Percentiles rank a stretch among this genome's conserved stretches.
These are phyloP conservation scores for Dendrolimus punctatus DNA, from an alignment of 1,140 invertebrate genomes.

Conservation along the genomic window DNA sequence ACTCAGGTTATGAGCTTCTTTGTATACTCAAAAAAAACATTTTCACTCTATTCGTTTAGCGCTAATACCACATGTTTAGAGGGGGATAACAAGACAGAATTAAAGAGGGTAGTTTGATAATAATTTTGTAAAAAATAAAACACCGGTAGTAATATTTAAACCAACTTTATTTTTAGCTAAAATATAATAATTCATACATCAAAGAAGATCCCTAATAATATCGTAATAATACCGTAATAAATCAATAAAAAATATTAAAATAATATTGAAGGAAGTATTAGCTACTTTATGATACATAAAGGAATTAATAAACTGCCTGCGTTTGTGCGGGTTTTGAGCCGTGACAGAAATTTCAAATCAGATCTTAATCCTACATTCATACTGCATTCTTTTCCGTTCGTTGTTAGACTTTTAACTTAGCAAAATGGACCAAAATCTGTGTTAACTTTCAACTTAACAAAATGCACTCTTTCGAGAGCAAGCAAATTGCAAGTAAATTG, in stretches of 20 bases:
- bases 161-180: constrained; percentile 72
- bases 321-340: constrained; percentile 38
- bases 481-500: too few species aligned
- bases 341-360: not conserved
- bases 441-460: too few species aligned
- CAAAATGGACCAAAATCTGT: too few species aligned
- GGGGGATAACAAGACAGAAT: not conserved
- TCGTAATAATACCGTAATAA: constrained; percentile 56
- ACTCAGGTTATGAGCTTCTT: too few species aligned
- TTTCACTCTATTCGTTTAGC: too few species aligned
- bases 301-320: constrained; percentile 21
- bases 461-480: too few species aligned
- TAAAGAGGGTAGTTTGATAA: not conserved
- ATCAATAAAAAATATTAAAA: constrained; percentile 28
- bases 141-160: constrained; percentile 54
- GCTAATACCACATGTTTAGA: too few species aligned
- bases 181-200: constrained; percentile 72
- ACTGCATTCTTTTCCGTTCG: too few species aligned
- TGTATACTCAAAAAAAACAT: too few species aligned
- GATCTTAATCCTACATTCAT: too few species aligned
- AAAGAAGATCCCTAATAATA: constrained; percentile 64
- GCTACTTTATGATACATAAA: constrained; percentile 46
- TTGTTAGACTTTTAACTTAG: too few species aligned
- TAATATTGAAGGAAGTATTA: constrained; percentile 32
- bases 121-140: constrained; percentile 12